Base-by-base conservation (phyloP, 2,888 invertebrate genomes). In the Polia nebulosa region DNA sequence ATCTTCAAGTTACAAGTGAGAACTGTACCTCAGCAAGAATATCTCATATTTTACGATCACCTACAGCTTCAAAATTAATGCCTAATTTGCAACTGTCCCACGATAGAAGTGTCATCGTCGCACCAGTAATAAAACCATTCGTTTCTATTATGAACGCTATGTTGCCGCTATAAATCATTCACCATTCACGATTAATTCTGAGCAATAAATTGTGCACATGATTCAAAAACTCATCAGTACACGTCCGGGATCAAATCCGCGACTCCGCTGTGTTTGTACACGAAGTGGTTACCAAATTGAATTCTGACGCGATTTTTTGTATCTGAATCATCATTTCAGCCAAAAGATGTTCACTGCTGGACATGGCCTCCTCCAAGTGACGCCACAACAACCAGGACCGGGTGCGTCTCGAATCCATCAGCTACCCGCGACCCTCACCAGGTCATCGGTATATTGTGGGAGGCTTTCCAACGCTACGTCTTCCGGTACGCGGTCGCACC, bases 171-270 rank as follows among this genome's bases (percentile, higher is more conserved):
- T 68, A 78, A 72, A 68, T 78, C 78, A 77, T 77, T 68, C 61
- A 55, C 22, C n/a, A 59, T 64, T 68, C 74, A 66, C 73, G 58
- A 72, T 73, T 61, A 72, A 77, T 73, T 66, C 73, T 41, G 25
- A 47, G 68, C 51, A 68, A 68, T 78, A 78, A 72, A 77, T 73
- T 68, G 61, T 68, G 51, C 41, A 68, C 64, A 64, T 76, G 62
- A 56, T 66, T 72, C 68, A 68, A 77, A 77, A 77, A 78, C 66
- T 66, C 76, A 71, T 60, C 59, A 66, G 72, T 66, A 47, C 36
- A 76, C 41, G 63, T 77, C 67, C 73, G 76, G 78, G 76, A 77
- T 77, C 67, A 77, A 57, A 64, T 27, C 25, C 20, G 45, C 45
- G 41, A 53, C 20, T 36, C 51, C 20, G 25, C 47, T 59, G 25